Conservation (phyloP, 2,888 invertebrate genomes). For the Morpho helenor region DNA sequence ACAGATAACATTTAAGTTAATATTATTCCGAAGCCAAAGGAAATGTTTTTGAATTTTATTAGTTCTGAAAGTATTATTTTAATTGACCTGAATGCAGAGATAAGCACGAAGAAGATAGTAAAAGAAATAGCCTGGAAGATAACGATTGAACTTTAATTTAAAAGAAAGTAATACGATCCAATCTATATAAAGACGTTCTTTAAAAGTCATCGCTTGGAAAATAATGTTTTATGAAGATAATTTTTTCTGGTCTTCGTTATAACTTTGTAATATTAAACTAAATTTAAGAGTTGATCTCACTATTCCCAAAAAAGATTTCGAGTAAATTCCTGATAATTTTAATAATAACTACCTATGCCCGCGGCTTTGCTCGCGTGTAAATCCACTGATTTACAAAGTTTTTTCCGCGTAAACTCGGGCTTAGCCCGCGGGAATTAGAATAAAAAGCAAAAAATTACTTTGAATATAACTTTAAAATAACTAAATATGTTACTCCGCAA, state of each 20-base stretch:
- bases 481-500: too few relatives aligned
- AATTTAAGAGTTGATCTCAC: not conserved
- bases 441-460: too few relatives aligned
- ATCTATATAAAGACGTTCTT: slow-evolving; percentile 13
- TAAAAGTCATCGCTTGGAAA: slow-evolving; percentile 7
- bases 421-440: too few relatives aligned
- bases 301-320: too few relatives aligned
- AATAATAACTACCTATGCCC: too few relatives aligned
- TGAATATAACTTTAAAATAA: too few relatives aligned
- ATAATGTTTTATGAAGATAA: slow-evolving; percentile 4
- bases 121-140: slow-evolving; percentile 6
- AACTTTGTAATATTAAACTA: slow-evolving; percentile 2
- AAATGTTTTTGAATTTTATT: not conserved
- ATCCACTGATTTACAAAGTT: too few relatives aligned
- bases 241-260: slow-evolving; percentile 1
- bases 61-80: slow-evolving; percentile 2
- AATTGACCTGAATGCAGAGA: slow-evolving; percentile 10
- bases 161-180: slow-evolving; percentile 14
- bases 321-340: too few relatives aligned
- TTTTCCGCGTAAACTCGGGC: too few relatives aligned
- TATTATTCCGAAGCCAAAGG: too few relatives aligned
- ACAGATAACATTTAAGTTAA: too few relatives aligned
- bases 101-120: slow-evolving; percentile 2
- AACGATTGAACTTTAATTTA: slow-evolving; percentile 14
- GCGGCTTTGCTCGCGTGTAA: too few relatives aligned